Evolutionary conservation across 2,797 vertebrate species (phyloP).

Genomic region (Fundulus diaphanus): DNA sequence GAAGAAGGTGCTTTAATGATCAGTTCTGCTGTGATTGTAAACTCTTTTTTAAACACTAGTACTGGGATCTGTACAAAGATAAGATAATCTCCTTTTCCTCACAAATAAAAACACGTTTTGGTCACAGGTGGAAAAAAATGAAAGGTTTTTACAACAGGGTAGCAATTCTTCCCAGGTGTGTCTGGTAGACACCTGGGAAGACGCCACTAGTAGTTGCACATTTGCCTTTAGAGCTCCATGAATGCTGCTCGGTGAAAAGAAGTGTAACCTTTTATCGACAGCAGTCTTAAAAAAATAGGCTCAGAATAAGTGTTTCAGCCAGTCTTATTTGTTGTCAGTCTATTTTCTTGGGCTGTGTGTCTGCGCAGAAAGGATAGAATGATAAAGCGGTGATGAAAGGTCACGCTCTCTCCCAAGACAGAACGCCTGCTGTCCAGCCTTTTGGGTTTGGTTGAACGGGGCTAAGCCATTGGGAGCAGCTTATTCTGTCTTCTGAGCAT

Average conservation of each 20-base stretch:
- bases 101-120: neutral
- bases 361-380: conserved; percentile 5
- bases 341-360: neutral
- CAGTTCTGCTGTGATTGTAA: neutral
- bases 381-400: conserved; percentile 34
- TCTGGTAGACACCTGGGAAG: neutral
- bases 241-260: neutral
- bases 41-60: neutral
- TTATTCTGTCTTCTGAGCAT: conserved; percentile 25
- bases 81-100: neutral
- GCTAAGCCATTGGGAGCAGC: conserved; percentile 50
- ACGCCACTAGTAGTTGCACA: neutral
- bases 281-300: neutral
- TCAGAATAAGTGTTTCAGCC: neutral
- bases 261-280: neutral
- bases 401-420: conserved; percentile 38
- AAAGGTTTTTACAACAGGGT: neutral
- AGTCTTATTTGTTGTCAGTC: conserved; percentile 14
- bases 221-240: neutral
- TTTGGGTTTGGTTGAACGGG: conserved; percentile 40
- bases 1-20: neutral
- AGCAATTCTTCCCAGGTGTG: no score
- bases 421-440: conserved; percentile 43
- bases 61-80: no score
- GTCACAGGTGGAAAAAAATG: neutral